Evolutionary conservation across 1,140 invertebrate genomes (phyloP), one percentile per base, ranked within the genome.

Genomic region (Hypsibius dujardini): DNA sequence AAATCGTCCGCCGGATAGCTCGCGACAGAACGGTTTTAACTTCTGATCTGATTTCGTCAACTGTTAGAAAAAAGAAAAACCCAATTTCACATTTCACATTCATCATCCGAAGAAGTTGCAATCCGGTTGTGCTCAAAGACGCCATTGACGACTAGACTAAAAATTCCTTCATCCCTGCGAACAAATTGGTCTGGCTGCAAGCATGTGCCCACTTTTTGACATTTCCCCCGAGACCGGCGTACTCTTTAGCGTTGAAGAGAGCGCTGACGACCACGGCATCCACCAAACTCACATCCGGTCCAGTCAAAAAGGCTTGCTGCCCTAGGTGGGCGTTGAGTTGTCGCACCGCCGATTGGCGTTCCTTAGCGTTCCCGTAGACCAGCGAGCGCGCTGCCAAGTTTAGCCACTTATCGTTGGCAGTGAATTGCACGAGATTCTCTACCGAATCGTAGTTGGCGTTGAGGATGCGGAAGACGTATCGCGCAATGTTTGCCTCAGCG

Each of bases 331-430:
- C 62, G 42, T 12, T 45, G 7, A 56, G 50, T n/a, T 7, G n/a
- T 7, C 50, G 50, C 0, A 56, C 50, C 7, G 50, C 50, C 50
- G 50, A 56, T n/a, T 56, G 50, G n/a, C 50, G 50, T 56, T 56
- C 50, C 50, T 56, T 56, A n/a, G 7, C n/a, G 50, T 56, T 56
- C 50, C 50, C 50, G 50, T 56, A 56, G n/a, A 56, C 50, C 50
- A 56, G 7, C n/a, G 7, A n/a, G 7, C 50, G 50, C 50, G 50
- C 7, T 56, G 50, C 50, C 50, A 56, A 7, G 50, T 56, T 56
- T n/a, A 56, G n/a, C 50, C 50, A 56, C n/a, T 56, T 56, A 7
- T 56, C 50, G 50, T 56, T 56, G n/a, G 50, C 50, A n/a, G n/a
- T 56, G 50, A 12, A 56, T 7, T 56, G 7, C 50, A 12, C n/a